These are phyloP conservation scores for Penelope pileata DNA, from an alignment of 2,113 vertebrate genomes.

Conservation along the genomic window DNA sequence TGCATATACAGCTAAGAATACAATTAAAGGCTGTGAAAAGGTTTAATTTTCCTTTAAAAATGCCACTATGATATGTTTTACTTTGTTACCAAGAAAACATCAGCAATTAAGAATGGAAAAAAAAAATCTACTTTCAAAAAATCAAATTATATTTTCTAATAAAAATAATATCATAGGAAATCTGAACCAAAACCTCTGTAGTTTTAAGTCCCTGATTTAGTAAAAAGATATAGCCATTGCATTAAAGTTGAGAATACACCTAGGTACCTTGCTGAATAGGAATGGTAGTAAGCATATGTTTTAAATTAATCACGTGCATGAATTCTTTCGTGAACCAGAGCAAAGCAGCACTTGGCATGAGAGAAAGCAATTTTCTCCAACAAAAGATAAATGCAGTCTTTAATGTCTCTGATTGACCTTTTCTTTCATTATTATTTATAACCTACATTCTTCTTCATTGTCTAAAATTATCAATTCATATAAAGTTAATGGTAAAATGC, in stretches of 20 bases:
- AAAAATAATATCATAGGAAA: background rate
- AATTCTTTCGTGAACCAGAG: constrained; percentile 8
- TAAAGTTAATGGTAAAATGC: background rate
- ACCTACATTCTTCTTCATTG: background rate
- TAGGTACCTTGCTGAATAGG: background rate
- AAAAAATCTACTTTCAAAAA: background rate
- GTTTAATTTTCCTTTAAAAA: background rate
- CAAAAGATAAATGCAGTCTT: background rate
- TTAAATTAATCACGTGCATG: constrained; percentile 25
- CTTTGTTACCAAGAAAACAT: background rate
- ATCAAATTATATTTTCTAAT: background rate
- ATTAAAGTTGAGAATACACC: background rate
- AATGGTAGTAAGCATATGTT: background rate
- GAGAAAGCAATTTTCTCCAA: constrained; percentile 19
- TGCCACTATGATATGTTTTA: background rate
- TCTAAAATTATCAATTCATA: background rate
- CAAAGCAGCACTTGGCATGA: constrained; percentile 13
- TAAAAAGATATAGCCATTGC: background rate
- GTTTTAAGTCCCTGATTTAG: background rate
- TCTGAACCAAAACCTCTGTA: background rate
- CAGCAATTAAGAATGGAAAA: background rate
- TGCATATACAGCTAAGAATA: background rate
- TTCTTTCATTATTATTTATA: background rate
- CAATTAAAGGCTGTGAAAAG: background rate
- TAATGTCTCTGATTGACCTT: constrained; percentile 18